Percentiles rank a stretch among this genome's conserved stretches.
Evolutionary conservation across 2,888 invertebrate species (phyloP).

Genomic region (Corbicula japonica): DNA sequence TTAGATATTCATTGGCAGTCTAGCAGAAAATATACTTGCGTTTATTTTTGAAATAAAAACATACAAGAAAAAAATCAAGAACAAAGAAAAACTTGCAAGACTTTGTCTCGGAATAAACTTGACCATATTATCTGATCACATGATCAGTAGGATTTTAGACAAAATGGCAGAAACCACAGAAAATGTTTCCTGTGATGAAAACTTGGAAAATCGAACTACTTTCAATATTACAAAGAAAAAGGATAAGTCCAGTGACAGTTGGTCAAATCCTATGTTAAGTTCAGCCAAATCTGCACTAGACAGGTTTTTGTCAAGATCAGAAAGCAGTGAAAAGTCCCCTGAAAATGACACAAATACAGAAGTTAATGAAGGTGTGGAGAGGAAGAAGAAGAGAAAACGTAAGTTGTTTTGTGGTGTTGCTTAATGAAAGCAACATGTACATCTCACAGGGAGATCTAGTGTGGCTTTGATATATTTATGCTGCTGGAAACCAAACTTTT

Average conservation of each 20-base stretch:
- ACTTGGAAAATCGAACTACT: slow-evolving; percentile 11
- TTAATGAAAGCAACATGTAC: background rate
- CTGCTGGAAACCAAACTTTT: too few relatives aligned
- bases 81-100: too few relatives aligned
- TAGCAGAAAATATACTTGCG: too few relatives aligned
- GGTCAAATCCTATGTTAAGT: slow-evolving; percentile 49
- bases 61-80: too few relatives aligned
- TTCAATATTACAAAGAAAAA: slow-evolving; percentile 17
- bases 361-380: background rate
- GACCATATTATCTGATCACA: too few relatives aligned
- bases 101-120: too few relatives aligned
- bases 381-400: slow-evolving; percentile 37
- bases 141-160: too few relatives aligned
- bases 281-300: slow-evolving; percentile 58
- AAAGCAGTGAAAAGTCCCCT: slow-evolving; percentile 40
- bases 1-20: too few relatives aligned
- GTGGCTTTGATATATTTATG: too few relatives aligned
- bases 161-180: slow-evolving; percentile 76
- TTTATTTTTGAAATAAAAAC: too few relatives aligned
- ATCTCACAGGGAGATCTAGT: background rate
- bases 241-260: slow-evolving; percentile 22
- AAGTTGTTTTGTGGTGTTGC: slow-evolving; percentile 14
- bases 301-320: slow-evolving; percentile 53
- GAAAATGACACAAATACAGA: background rate
- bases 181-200: slow-evolving; percentile 45